A percentile compares a stretch with the other conserved stretches of the same genome.
These are phyloP conservation scores for Pterophyllum scalare DNA, from an alignment of 2,113 vertebrate species.

Conservation along the genomic window DNA sequence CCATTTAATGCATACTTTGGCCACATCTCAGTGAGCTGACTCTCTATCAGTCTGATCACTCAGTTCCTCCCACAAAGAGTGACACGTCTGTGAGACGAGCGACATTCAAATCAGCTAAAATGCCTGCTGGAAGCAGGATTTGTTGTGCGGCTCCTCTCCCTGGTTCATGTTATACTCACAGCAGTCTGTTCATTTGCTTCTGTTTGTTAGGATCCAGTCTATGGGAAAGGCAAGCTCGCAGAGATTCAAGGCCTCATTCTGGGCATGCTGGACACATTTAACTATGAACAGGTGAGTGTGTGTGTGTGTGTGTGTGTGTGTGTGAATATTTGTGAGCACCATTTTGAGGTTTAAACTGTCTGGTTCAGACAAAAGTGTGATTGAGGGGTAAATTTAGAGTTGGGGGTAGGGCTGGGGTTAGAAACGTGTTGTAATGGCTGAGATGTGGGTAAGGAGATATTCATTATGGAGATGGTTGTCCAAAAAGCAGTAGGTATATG, in stretches of 20 bases:
- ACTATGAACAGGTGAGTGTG: constrained; percentile 90
- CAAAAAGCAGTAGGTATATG: accelerated
- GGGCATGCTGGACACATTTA: constrained; percentile 98
- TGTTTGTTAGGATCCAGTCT: constrained; percentile 90
- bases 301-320: neutral
- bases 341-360: neutral
- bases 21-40: no score
- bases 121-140: no score
- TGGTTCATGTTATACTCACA: neutral
- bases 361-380: neutral
- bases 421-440: no score
- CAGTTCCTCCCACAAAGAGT: no score
- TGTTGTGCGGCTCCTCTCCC: no score
- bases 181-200: neutral
- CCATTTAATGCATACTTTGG: no score
- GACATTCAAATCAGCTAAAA: no score
- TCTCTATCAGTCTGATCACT: no score
- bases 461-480: neutral
- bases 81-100: no score
- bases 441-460: no score
- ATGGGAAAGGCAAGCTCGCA: constrained; percentile 94
- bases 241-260: constrained; percentile 96
- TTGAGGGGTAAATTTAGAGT: no score
- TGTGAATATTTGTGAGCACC: neutral
- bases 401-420: no score